These are phyloP conservation scores for Chaetodon trifascialis DNA, from an alignment of 2,113 vertebrate species.

Conservation along the genomic window DNA sequence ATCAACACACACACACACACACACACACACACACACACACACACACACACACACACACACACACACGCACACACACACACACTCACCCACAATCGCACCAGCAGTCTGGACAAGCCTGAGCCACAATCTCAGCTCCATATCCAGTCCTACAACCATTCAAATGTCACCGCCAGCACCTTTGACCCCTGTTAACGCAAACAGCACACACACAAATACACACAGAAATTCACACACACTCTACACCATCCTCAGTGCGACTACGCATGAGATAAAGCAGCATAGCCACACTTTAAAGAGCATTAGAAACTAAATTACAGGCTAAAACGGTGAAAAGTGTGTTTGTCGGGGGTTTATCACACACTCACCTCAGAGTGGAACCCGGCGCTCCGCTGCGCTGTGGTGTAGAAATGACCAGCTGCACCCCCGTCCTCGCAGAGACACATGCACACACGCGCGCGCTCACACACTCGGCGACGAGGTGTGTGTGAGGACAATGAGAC, in stretches of 20 bases:
- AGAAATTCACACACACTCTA: background rate
- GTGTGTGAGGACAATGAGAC: constrained; percentile 81
- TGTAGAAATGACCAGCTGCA: constrained; percentile 63
- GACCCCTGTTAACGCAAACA: constrained; percentile 49
- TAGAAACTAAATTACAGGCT: background rate
- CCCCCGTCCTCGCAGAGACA: constrained; percentile 51
- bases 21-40: constrained; percentile 8
- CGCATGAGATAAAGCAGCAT: background rate
- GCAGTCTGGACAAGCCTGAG: constrained; percentile 31
- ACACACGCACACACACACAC: constrained; percentile 6
- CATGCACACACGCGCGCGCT: constrained; percentile 17
- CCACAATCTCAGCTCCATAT: constrained; percentile 48
- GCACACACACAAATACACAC: background rate
- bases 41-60: constrained; percentile 10
- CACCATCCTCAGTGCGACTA: background rate
- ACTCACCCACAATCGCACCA: constrained; percentile 32
- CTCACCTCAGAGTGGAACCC: constrained; percentile 78
- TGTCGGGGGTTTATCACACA: constrained; percentile 8
- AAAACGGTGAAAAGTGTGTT: constrained; percentile 5
- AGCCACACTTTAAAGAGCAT: constrained; percentile 19
- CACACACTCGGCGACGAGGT: constrained; percentile 33
- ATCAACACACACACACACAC: constrained; percentile 8
- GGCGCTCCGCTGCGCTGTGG: constrained; percentile 40
- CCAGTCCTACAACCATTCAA: constrained; percentile 33
- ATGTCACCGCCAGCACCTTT: constrained; percentile 56